Evolutionary conservation across 2,888 invertebrate species (phyloP).

Genomic region (Tachina lurida): DNA sequence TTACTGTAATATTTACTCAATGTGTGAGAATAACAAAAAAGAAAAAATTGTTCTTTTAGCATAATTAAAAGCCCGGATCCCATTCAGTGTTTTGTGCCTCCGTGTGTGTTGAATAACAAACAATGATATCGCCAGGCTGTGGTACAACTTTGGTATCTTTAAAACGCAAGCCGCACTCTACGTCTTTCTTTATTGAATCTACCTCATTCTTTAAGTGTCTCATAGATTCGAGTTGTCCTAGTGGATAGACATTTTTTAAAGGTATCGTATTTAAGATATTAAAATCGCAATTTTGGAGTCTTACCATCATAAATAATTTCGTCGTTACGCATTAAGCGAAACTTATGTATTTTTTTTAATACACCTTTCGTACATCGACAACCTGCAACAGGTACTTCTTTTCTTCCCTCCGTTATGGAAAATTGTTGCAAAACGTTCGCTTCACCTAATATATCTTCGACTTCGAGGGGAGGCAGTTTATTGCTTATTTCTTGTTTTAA

Average conservation of each 20-base stretch:
- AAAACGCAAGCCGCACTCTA: conserved; percentile 94
- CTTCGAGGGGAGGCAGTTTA: conserved; percentile 88
- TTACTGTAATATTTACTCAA: neutral
- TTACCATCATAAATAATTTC: conserved; percentile 89
- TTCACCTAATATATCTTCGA: conserved; percentile 92
- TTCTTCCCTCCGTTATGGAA: conserved; percentile 89
- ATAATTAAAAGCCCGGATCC: conserved; percentile 92
- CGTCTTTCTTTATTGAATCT: conserved; percentile 90
- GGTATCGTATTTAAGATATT: neutral
- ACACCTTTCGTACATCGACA: conserved; percentile 91
- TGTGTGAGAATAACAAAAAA: neutral
- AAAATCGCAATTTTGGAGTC: neutral
- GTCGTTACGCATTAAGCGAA: conserved; percentile 87
- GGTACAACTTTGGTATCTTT: conserved; percentile 86
- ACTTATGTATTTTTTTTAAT: conserved; percentile 87
- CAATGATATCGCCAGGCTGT: conserved; percentile 89
- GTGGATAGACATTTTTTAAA: conserved; percentile 35
- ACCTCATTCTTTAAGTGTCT: conserved; percentile 95
- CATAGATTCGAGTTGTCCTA: conserved; percentile 91
- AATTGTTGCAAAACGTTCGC: conserved; percentile 94
- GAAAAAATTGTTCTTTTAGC: neutral
- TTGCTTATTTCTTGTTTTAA: conserved; percentile 90
- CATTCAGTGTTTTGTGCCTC: conserved; percentile 88
- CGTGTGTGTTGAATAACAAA: conserved; percentile 89
- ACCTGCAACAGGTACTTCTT: conserved; percentile 94